A percentile compares a stretch with the other conserved stretches of the same genome.
phyloP scores from a whole-genome alignment of 2,113 vertebrate species.

The Tringa solitaria region DNA sequence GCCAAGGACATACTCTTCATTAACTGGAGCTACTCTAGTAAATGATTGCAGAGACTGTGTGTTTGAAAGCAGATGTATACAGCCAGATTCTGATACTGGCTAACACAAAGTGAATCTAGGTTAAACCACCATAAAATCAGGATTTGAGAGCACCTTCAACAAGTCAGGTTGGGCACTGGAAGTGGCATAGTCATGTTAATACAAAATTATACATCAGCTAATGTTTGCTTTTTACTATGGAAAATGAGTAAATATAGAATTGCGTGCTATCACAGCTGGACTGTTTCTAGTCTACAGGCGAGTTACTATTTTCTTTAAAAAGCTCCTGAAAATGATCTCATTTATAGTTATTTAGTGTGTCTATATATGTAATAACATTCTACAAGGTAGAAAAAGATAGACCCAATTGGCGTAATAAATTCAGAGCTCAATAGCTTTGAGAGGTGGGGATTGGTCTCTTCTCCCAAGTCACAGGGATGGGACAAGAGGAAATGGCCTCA shows the following conservation, averaged over 20 bases:
- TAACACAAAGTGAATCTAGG: neutral
- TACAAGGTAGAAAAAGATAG: accelerated
- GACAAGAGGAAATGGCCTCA: too few relatives aligned
- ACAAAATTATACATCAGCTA: neutral
- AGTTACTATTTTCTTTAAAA: neutral
- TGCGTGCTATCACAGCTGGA: neutral
- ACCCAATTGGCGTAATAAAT: neutral
- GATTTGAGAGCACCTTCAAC: neutral
- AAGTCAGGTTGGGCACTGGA: neutral
- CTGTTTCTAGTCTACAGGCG: accelerated
- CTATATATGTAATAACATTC: neutral
- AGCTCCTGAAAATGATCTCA: neutral
- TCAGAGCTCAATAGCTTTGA: neutral
- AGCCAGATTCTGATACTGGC: neutral
- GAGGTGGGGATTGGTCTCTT: too few relatives aligned
- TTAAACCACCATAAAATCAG: neutral
- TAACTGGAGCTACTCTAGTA: neutral
- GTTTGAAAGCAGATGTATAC: neutral
- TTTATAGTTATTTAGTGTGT: neutral
- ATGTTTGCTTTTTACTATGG: neutral
- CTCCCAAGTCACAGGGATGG: too few relatives aligned
- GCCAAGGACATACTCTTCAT: neutral
- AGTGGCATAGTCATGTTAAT: neutral
- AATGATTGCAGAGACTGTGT: neutral
- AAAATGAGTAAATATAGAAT: neutral